These are phyloP conservation scores for Hedya salicella DNA, from an alignment of 2,888 invertebrate species.

Conservation along the genomic window DNA sequence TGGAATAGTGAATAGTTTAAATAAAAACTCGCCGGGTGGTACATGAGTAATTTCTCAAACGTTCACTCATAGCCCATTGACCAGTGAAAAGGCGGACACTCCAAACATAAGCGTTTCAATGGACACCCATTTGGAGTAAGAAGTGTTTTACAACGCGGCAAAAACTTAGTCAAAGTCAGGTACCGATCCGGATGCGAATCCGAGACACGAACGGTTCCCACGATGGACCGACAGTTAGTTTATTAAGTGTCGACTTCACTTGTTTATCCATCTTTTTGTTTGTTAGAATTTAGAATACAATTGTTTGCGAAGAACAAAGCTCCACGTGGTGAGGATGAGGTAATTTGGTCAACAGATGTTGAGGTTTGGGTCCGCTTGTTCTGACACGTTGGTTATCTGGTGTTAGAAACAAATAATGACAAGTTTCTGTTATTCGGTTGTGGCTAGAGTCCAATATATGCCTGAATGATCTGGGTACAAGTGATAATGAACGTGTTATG, in stretches of 20 bases:
- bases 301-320: conserved; percentile 66
- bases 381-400: conserved; percentile 49
- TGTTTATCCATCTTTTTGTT: conserved; percentile 64
- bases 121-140: conserved; percentile 65
- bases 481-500: conserved; percentile 7
- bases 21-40: conserved; percentile 42
- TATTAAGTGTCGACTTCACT: conserved; percentile 75
- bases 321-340: conserved; percentile 64
- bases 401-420: conserved; percentile 32
- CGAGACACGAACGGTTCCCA: conserved; percentile 67
- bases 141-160: conserved; percentile 80
- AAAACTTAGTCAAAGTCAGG: conserved; percentile 62
- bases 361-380: conserved; percentile 50
- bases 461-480: background rate
- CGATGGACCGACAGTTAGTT: conserved; percentile 59
- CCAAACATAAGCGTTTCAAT: conserved; percentile 63
- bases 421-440: background rate
- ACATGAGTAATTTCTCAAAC: conserved; percentile 57
- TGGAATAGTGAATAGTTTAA: conserved; percentile 1
- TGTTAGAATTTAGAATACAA: conserved; percentile 51
- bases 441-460: conserved; percentile 5
- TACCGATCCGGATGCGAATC: conserved; percentile 80
- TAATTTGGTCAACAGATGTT: conserved; percentile 68
- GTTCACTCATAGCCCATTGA: conserved; percentile 49
- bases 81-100: conserved; percentile 60